Evolutionary conservation across 2,113 vertebrate genomes (phyloP).

Genomic region (Phainopepla nitens): DNA sequence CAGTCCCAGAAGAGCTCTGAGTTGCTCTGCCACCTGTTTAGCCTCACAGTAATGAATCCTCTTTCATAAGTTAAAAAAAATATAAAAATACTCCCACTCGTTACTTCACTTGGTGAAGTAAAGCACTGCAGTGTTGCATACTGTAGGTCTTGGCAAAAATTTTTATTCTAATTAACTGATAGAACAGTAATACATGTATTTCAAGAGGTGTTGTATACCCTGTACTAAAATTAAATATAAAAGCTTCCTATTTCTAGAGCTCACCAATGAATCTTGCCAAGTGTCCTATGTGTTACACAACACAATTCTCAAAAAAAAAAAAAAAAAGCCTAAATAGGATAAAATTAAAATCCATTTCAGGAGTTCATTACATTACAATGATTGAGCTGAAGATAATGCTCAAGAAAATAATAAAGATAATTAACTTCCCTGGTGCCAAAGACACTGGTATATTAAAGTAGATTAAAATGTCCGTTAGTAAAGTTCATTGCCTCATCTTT

Average conservation of each 20-base stretch:
- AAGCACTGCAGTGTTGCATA: not conserved
- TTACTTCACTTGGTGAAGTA: not conserved
- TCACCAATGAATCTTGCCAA: not conserved
- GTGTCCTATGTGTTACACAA: not conserved
- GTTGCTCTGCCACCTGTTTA: conserved; percentile 2
- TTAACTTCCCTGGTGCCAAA: not conserved
- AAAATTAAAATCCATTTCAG: not conserved
- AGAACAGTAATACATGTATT: not conserved
- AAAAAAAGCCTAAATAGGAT: not conserved
- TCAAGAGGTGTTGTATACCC: not conserved
- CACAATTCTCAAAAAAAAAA: not conserved
- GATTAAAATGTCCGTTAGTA: not conserved
- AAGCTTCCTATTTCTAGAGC: not conserved
- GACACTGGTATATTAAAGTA: not conserved
- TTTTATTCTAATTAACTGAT: not conserved
- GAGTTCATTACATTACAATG: not conserved
- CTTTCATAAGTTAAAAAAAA: not conserved
- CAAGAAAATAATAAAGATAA: not conserved
- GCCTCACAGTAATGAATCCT: not conserved
- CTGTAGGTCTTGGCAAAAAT: not conserved
- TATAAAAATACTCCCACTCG: not conserved
- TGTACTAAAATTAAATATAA: not conserved
- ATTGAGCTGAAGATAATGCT: not conserved
- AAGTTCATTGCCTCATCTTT: not conserved
- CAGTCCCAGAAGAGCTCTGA: not conserved